Evolutionary conservation across 2,797 vertebrate species (phyloP), one percentile per base, ranked within the genome.

Genomic region (Anguilla obscura): DNA sequence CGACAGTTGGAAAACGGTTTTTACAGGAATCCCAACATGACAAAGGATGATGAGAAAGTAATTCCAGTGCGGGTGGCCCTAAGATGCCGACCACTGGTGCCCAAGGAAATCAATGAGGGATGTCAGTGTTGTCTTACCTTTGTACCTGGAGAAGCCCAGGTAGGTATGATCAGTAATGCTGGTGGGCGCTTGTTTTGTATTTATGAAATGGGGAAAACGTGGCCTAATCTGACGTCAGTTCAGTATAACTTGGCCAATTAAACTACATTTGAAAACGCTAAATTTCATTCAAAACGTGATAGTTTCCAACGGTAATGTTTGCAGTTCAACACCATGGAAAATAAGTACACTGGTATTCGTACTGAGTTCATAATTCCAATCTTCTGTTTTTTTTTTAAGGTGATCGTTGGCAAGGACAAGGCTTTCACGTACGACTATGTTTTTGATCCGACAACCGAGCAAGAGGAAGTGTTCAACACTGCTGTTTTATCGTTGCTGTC

Each of bases 381-480:
- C 18, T 63, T 63, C 90, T 84, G 54, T 54, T 52, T 89, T 21
- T 40, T 40, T 71, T 89, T 87, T 33, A 88, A 99, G 98, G 97
- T 99, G 56, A 95, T 99, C 36, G 96, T 99, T 30, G 97, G 98
- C 0, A 96, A 93, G 0, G 97, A 99, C 63, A 99, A 99, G 86
- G 94, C 97, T 0, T 99, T 99, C 93, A 99, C 98, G 0, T 99
- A 98, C 0, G 98, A 99, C 89, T 99, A 97, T 85, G 97, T 99
- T 18, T 99, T 99, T 86, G 98, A 99, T 90, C 97, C 97, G 0
- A 94, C 95, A 10, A 93, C 96, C 0, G 98, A 99, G 91, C 98
- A 99, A 93, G 98, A 99, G 87, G 98, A 99, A 89, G 97, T 99
- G 9, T 99, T 97, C 92, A 96, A 79, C 86, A 93, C 94, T 0